Evolutionary conservation across 2,113 vertebrate species (phyloP).

Genomic region (Callorhinus ursinus): DNA sequence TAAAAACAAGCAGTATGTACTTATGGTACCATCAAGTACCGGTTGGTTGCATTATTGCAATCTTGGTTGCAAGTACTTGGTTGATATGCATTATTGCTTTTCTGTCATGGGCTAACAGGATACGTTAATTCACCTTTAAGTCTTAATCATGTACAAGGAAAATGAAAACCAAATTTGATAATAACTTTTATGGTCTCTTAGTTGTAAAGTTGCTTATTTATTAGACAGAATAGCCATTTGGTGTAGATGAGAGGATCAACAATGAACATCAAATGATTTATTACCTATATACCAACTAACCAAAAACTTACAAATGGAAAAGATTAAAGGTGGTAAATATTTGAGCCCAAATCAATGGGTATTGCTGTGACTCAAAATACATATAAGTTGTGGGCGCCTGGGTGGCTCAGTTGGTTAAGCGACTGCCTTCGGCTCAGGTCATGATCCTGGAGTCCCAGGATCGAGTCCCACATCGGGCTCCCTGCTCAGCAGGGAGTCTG

Average conservation of each 20-base stretch:
- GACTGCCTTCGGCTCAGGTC: too few relatives aligned
- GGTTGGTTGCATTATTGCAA: too few relatives aligned
- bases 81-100: background rate
- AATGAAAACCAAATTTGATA: background rate
- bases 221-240: background rate
- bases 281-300: background rate
- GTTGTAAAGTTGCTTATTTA: background rate
- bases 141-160: background rate
- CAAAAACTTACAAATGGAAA: background rate
- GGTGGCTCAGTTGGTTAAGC: too few relatives aligned
- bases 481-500: too few relatives aligned
- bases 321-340: background rate
- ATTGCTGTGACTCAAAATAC: background rate
- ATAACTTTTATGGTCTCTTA: background rate
- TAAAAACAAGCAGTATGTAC: background rate
- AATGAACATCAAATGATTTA: background rate
- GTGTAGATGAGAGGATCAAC: background rate
- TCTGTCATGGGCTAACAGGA: background rate
- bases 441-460: too few relatives aligned
- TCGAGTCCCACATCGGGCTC: too few relatives aligned
- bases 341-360: background rate
- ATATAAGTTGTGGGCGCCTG: background rate
- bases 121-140: background rate
- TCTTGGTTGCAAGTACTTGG: too few relatives aligned
- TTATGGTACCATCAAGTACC: background rate